Evolutionary conservation across 1,140 invertebrate genomes (phyloP), one percentile per base, ranked within the genome.

Genomic region (Chrysoperla carnea): DNA sequence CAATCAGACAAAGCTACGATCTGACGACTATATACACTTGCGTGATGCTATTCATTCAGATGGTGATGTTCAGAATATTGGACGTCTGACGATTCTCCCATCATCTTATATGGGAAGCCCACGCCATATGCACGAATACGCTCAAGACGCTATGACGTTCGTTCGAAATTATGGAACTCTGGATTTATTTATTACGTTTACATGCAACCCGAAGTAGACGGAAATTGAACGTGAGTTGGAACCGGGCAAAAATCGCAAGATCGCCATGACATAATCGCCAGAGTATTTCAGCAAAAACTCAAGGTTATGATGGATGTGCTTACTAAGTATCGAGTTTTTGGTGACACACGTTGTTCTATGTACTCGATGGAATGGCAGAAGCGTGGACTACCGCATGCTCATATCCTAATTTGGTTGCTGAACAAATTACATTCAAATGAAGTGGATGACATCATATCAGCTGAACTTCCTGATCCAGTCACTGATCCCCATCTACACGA

Each of bases 131-230:
- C 56, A 63, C 38, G 57, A 65, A 55, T 55, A 60, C 41, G 53
- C 51, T 44, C 59, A 65, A 53, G 60, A 66, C 54, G 59, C 56
- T 13, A 57, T 62, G 55, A 49, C 52, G n/a, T 59, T 58, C 48
- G 59, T 62, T 14, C 50, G 59, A 8, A 39, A 48, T 27, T 52
- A 46, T 46, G 53, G 53, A 8, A 23, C 28, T 9, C 48, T 53
- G 28, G 50, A 56, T 40, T 23, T 23, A 23, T 23, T 23, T 23
- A 23, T 23, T 23, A 23, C 17, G 17, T 23, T 23, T 5, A 23
- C 17, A 23, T 23, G 17, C 17, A 23, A 23, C 5, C 17, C 17
- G 17, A 23, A 23, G 17, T 23, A 5, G 17, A 23, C 36, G 17
- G 17, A 23, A 23, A 23, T 23, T 23, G 17, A 23, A 23, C 17